Conservation (phyloP, 2,797 vertebrate species). For the Heteromormyrus szaboi region DNA sequence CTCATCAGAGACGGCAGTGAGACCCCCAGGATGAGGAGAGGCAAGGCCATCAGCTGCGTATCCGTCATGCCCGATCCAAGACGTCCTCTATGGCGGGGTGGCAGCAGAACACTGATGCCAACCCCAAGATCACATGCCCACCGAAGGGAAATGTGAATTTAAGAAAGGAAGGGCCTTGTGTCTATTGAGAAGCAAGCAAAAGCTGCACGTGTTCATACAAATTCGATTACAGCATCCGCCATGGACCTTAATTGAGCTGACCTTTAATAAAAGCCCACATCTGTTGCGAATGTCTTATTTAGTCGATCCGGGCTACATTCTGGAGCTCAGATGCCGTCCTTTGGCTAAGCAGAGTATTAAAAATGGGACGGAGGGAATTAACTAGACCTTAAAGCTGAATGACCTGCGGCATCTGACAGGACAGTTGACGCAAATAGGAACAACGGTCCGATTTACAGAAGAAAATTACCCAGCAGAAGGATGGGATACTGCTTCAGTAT, state of each 20-base stretch:
- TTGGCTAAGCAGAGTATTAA: no score
- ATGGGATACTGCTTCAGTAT: neutral
- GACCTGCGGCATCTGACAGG: neutral
- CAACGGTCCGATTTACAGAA: constrained; percentile 11
- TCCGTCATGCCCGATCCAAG: neutral
- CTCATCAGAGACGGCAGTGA: constrained; percentile 22
- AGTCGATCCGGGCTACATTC: neutral
- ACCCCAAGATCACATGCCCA: neutral
- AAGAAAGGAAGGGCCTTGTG: neutral
- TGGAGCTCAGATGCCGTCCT: neutral
- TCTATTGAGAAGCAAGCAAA: neutral
- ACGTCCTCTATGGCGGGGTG: neutral
- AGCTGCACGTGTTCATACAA: neutral
- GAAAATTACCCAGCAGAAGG: neutral
- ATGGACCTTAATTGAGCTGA: neutral
- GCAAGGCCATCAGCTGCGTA: neutral
- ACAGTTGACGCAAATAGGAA: constrained; percentile 9
- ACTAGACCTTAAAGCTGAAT: neutral
- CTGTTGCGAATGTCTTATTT: neutral
- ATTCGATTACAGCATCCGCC: neutral
- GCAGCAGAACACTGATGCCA: neutral
- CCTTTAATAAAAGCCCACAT: neutral
- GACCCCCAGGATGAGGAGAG: constrained; percentile 9
- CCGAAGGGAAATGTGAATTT: neutral
- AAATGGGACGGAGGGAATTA: neutral